Evolutionary conservation across 2,888 invertebrate genomes (phyloP), one percentile per base, ranked within the genome.

Genomic region (Timema cristinae): DNA sequence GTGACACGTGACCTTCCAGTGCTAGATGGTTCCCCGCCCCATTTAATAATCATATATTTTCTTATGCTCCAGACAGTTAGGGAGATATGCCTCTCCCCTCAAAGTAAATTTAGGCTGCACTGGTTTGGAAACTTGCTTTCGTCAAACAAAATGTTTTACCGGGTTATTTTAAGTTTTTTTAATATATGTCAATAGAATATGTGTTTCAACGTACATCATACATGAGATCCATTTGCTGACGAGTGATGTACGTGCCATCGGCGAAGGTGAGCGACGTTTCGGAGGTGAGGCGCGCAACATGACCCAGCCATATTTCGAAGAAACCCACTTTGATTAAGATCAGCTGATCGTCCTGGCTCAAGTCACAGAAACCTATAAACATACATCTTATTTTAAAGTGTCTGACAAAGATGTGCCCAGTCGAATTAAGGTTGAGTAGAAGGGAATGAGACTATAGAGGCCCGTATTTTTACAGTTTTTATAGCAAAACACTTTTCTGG

Each of bases 251-350:
- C 67, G 91, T 91, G 59, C 97, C 97, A 81, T 98, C 96, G 77
- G 94, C 92, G 81, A 97, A 94, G 73, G 95, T 92, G 81, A 98
- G 85, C 76, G 90, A 88, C 69, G 89, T 86, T 73, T 90, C 88
- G 56, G 89, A 89, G 61, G 93, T 91, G 83, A 95, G 88, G 76
- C 92, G 88, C 10, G 94, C 89, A 75, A 93, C 90, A 79, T 96
- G 91, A 67, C 93, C 90, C 76, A 97, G 86, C 97, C 97, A 98
- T 75, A 97, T 90, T 84, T 98, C 98, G 82, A 97, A 96, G 86
- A 98, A 98, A 74, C 97, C 97, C 54, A 91, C 89, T 86, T 98
- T 98, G 80, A 98, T 95, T 77, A 98, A 88, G 77, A 97, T 95
- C 77, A 98, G 87, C 84, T 98, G 98, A 84, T 98, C 98, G 81